Evolutionary conservation across 2,113 vertebrate species (phyloP).

Genomic region (Mormyrus lacerda): DNA sequence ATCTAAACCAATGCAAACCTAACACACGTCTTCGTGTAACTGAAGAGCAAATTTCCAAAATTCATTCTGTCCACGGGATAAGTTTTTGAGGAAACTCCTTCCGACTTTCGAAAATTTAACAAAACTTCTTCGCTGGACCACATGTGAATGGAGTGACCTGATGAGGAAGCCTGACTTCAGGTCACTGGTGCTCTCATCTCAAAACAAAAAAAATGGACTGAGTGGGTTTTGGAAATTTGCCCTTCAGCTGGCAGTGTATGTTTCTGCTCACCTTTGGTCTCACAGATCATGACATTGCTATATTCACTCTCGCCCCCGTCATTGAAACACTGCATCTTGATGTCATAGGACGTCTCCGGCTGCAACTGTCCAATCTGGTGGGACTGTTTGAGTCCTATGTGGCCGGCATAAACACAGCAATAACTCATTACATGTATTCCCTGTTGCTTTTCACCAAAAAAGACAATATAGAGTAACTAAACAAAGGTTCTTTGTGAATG

Average conservation of each 20-base stretch:
- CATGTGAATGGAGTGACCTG: background rate
- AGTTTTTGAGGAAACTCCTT: background rate
- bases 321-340: conserved; percentile 95
- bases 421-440: conserved; percentile 4
- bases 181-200: background rate
- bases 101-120: background rate
- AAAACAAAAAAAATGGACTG: background rate
- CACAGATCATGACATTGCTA: conserved; percentile 96
- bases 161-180: background rate
- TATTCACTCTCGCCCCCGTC: conserved; percentile 87
- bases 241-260: background rate
- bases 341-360: conserved; percentile 88
- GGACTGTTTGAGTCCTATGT: conserved; percentile 76
- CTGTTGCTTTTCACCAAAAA: conserved; percentile 31
- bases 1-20: background rate
- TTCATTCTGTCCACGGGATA: background rate
- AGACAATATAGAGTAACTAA: conserved; percentile 14
- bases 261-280: conserved; percentile 76
- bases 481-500: background rate
- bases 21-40: background rate
- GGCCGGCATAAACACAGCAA: background rate
- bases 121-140: background rate
- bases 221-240: background rate
- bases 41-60: background rate
- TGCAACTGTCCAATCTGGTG: conserved; percentile 87